Conservation (phyloP, 2,888 invertebrate genomes). For the Apamea crenata region DNA sequence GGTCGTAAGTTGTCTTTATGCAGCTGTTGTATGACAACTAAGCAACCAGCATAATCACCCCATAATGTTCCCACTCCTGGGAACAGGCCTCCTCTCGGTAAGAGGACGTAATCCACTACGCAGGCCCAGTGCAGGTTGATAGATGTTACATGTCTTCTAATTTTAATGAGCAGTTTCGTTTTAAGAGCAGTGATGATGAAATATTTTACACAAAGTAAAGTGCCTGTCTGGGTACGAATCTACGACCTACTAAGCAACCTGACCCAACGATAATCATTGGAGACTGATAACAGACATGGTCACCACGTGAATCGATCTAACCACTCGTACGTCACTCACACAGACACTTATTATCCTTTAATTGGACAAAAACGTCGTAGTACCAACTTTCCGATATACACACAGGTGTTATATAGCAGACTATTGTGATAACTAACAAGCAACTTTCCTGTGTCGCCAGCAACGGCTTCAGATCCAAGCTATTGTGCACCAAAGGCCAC, state of each 20-base stretch:
- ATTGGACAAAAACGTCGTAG: conserved; percentile 39
- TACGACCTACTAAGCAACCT: background rate
- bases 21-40: background rate
- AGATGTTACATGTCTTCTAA: background rate
- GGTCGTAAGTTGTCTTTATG: background rate
- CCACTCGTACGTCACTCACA: background rate
- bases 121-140: too few relatives aligned
- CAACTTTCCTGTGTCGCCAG: conserved; percentile 70
- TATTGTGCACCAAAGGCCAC: conserved; percentile 84
- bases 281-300: background rate
- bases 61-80: too few relatives aligned
- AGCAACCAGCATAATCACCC: background rate
- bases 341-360: conserved; percentile 11
- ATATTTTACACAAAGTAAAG: background rate
- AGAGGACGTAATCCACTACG: background rate
- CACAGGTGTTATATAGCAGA: conserved; percentile 31
- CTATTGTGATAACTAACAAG: conserved; percentile 71
- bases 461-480: conserved; percentile 74
- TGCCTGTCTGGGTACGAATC: background rate
- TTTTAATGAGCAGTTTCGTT: background rate
- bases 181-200: background rate
- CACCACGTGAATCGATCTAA: conserved; percentile 11
- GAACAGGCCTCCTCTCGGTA: background rate
- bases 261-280: background rate
- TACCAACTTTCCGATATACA: conserved; percentile 29